Evolutionary conservation across 2,888 invertebrate genomes (phyloP).

Genomic region (Xiphydria camelus): DNA sequence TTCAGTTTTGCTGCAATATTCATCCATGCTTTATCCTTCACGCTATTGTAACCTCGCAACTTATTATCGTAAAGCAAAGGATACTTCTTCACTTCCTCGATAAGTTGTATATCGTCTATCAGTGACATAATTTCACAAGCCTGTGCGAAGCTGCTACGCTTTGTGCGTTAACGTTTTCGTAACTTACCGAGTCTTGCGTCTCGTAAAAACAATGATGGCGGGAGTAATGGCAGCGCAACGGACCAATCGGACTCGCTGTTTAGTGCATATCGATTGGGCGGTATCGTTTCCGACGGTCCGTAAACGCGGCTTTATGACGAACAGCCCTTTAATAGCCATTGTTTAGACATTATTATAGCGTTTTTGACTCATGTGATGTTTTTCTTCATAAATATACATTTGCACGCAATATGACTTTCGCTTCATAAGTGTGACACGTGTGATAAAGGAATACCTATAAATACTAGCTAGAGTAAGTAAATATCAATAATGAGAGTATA

Average conservation of each 20-base stretch:
- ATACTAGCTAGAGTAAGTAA: not conserved
- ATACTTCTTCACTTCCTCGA: slow-evolving; percentile 15
- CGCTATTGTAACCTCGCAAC: slow-evolving; percentile 8
- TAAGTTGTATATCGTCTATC: slow-evolving; percentile 13
- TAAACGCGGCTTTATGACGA: no score
- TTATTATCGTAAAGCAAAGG: slow-evolving; percentile 11
- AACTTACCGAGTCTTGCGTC: not conserved
- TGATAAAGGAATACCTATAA: not conserved
- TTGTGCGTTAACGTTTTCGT: not conserved
- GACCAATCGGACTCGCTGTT: not conserved
- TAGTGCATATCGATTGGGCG: not conserved
- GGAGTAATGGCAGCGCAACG: not conserved
- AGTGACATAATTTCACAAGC: no score
- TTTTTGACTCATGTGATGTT: no score
- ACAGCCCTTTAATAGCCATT: no score
- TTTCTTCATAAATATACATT: no score
- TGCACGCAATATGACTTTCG: no score
- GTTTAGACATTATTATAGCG: no score
- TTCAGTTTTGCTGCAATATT: slow-evolving; percentile 10
- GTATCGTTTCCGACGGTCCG: not conserved
- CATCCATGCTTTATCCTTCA: slow-evolving; percentile 11
- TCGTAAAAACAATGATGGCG: not conserved
- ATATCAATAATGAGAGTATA: no score
- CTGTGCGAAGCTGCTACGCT: no score
- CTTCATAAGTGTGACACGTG: not conserved